Percentiles rank a stretch among this genome's conserved stretches.
Evolutionary conservation across 1,140 invertebrate genomes (phyloP).

Genomic region (Lepidotrigona ventralis): DNA sequence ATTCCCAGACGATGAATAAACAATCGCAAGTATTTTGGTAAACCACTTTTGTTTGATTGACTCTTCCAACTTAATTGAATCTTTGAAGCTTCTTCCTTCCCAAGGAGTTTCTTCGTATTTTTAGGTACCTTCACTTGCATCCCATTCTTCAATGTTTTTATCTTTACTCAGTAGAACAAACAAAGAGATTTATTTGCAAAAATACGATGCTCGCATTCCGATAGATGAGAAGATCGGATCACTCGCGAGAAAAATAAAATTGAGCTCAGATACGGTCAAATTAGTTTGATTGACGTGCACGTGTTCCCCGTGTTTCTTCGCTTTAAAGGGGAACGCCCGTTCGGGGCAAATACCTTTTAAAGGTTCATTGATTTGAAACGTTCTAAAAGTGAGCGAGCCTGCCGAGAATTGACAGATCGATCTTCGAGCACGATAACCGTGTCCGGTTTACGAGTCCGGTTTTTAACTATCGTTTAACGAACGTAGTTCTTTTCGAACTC

Average conservation of each 20-base stretch:
- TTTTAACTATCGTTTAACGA: slow-evolving; percentile 29
- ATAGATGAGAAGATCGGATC: neutral
- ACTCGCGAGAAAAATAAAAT: neutral
- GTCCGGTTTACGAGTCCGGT: neutral
- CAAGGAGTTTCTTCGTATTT: neutral
- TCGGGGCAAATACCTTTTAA: slow-evolving; percentile 7
- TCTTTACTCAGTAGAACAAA: neutral
- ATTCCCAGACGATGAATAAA: neutral
- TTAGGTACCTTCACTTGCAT: too few relatives aligned
- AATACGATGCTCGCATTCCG: neutral
- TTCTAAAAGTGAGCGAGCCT: neutral
- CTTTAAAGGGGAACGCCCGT: neutral
- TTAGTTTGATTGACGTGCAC: neutral
- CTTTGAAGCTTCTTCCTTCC: neutral
- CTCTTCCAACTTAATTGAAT: neutral
- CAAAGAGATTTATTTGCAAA: neutral
- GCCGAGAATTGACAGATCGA: slow-evolving; percentile 31
- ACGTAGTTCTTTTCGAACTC: slow-evolving; percentile 33
- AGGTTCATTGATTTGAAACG: slow-evolving; percentile 24
- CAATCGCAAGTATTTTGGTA: neutral
- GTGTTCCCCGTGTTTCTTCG: neutral
- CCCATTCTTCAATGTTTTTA: too few relatives aligned
- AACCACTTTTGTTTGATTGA: neutral
- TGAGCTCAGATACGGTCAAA: neutral
- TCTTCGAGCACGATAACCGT: neutral